Conservation (phyloP, 2,797 vertebrate genomes). For the Chelidonichthys spinosus region DNA sequence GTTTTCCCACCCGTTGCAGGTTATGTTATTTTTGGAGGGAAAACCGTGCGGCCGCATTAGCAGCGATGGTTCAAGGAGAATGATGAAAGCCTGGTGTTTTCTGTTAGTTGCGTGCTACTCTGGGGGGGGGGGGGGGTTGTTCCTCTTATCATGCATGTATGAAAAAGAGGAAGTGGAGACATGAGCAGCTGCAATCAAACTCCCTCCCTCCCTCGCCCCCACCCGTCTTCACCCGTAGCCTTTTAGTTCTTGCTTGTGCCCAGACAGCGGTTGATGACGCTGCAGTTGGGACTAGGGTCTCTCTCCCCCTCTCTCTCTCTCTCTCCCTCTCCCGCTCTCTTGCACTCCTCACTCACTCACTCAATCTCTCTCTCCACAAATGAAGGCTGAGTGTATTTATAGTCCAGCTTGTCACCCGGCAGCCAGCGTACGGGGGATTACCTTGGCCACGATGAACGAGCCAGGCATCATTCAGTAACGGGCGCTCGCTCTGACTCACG, state of each 20-base stretch:
- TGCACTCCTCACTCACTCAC: constrained; percentile 17
- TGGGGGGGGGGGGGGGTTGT: constrained; percentile 27
- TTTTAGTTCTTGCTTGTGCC: constrained; percentile 49
- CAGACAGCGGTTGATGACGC: constrained; percentile 78
- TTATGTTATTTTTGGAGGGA: constrained; percentile 36
- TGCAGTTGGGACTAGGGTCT: constrained; percentile 56
- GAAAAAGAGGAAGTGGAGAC: constrained; percentile 56
- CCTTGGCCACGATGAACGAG: constrained; percentile 76
- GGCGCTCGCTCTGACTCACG: constrained; percentile 68
- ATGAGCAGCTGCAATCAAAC: constrained; percentile 64
- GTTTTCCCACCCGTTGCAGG: not conserved
- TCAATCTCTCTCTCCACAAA: constrained; percentile 51
- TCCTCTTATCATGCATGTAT: constrained; percentile 40
- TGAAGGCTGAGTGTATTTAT: constrained; percentile 83
- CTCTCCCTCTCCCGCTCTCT: constrained; percentile 16
- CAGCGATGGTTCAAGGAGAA: constrained; percentile 28
- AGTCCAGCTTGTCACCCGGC: constrained; percentile 78
- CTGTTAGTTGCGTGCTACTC: constrained; percentile 20
- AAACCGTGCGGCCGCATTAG: not conserved
- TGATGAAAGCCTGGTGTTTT: constrained; percentile 35
- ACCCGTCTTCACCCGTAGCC: constrained; percentile 39
- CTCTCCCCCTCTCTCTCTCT: constrained; percentile 47
- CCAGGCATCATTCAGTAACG: constrained; percentile 78
- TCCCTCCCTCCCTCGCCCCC: constrained; percentile 5
- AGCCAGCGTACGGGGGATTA: constrained; percentile 82